These are phyloP conservation scores for Aurelia coerulea DNA, from an alignment of 30 jellyfish, hydroid and myxozoan species.

Conservation along the genomic window DNA sequence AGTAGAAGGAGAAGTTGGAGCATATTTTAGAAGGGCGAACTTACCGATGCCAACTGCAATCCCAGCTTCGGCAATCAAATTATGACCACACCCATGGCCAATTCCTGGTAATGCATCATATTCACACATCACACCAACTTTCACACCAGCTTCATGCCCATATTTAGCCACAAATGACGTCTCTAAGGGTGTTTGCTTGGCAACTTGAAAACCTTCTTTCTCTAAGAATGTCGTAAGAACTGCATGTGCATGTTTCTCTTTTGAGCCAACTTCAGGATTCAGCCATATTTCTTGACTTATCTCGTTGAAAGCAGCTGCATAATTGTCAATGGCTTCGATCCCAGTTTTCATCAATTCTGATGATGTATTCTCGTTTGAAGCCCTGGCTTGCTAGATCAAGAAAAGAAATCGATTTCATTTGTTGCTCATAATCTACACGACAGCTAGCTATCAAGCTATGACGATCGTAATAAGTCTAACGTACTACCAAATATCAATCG, in stretches of 20 bases:
- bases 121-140: conserved; percentile 81
- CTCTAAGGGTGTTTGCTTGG: conserved; percentile 66
- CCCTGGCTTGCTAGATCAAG: no score
- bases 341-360: conserved; percentile 32
- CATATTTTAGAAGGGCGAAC: background rate
- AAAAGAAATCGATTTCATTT: no score
- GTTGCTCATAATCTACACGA: no score
- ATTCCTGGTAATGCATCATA: conserved; percentile 86
- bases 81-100: conserved; percentile 92
- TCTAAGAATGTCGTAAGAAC: conserved; percentile 53
- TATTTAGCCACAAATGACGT: conserved; percentile 76
- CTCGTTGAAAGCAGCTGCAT: conserved; percentile 41
- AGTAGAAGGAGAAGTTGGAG: no score
- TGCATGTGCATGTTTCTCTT: conserved; percentile 72
- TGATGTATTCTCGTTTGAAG: background rate
- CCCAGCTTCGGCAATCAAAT: conserved; percentile 84
- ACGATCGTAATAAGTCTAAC: no score
- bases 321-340: conserved; percentile 38
- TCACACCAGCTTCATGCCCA: conserved; percentile 65
- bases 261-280: conserved; percentile 61
- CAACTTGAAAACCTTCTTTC: conserved; percentile 59
- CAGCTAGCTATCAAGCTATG: no score
- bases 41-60: conserved; percentile 67
- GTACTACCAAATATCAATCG: no score
- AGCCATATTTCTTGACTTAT: conserved; percentile 65